phyloP scores from a whole-genome alignment of 2,797 vertebrate species.

The Myotis myotis region DNA sequence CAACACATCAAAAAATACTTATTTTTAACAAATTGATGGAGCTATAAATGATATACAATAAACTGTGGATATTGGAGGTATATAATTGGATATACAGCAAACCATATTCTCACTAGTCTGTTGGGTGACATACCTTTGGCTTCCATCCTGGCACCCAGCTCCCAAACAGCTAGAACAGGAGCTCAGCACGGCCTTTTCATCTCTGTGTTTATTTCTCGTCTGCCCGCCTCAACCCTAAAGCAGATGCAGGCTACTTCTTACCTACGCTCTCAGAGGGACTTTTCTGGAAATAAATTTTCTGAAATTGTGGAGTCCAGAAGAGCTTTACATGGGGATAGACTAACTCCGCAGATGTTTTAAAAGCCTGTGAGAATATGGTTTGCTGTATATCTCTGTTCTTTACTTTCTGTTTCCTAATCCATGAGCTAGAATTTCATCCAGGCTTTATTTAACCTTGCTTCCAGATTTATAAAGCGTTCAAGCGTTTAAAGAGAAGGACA shows the following conservation, averaged over 20 bases:
- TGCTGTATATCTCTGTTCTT: not conserved
- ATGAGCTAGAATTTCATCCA: not conserved
- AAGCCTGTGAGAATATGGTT: not conserved
- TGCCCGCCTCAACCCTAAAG: too few relatives aligned
- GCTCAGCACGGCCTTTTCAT: too few relatives aligned
- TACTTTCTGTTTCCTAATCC: not conserved
- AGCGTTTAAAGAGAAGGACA: not conserved
- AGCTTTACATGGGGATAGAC: not conserved
- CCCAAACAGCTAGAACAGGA: not conserved
- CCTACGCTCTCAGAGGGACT: not conserved
- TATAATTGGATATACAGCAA: not conserved
- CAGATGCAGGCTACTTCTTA: not conserved
- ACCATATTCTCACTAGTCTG: too few relatives aligned
- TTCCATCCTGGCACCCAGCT: accelerated
- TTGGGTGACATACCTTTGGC: too few relatives aligned
- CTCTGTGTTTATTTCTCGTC: too few relatives aligned
- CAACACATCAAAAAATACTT: not conserved
- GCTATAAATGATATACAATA: not conserved
- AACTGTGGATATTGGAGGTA: not conserved
- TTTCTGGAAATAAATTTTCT: not conserved
- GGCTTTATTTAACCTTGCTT: not conserved
- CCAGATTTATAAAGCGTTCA: not conserved
- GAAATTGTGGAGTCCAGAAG: not conserved
- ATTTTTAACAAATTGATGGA: not conserved
- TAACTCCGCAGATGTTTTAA: not conserved